Evolutionary conservation across 2,113 vertebrate genomes (phyloP).

Genomic region (Ovibos moschatus): DNA sequence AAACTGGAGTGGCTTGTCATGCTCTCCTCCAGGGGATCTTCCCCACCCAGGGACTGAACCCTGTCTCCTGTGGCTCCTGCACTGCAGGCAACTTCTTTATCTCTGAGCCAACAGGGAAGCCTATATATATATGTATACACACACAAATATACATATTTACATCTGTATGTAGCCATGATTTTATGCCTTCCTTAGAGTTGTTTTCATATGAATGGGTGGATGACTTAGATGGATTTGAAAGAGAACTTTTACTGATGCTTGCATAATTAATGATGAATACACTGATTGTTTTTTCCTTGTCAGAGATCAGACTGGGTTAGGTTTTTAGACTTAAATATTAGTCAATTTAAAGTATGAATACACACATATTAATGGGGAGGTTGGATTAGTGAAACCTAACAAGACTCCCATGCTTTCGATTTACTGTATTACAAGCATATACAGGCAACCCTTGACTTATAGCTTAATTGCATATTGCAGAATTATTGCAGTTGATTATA

Average conservation of each 20-base stretch:
- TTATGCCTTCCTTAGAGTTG: not conserved
- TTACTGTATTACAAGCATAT: not conserved
- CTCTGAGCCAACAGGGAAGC: not conserved
- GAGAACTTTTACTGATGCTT: not conserved
- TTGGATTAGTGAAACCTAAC: not conserved
- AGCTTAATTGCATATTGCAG: not conserved
- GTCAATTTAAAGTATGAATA: not conserved
- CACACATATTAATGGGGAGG: not conserved
- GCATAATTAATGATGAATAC: not conserved
- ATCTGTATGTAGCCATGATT: not conserved
- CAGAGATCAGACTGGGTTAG: not conserved
- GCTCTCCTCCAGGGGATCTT: not conserved
- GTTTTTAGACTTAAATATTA: conserved; percentile 11
- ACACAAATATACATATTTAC: not conserved
- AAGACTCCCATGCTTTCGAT: not conserved
- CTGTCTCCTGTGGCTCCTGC: not conserved
- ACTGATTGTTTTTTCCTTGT: not conserved
- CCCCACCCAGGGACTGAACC: not conserved
- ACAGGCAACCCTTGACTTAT: not conserved
- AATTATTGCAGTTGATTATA: not conserved
- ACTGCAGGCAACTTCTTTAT: not conserved
- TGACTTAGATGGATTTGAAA: not conserved
- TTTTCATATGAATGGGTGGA: not conserved
- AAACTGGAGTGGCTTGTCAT: not conserved
- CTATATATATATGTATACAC: not conserved